Evolutionary conservation across 2,113 vertebrate genomes (phyloP), one percentile per base, ranked within the genome.

Genomic region (Brachirus orientalis): DNA sequence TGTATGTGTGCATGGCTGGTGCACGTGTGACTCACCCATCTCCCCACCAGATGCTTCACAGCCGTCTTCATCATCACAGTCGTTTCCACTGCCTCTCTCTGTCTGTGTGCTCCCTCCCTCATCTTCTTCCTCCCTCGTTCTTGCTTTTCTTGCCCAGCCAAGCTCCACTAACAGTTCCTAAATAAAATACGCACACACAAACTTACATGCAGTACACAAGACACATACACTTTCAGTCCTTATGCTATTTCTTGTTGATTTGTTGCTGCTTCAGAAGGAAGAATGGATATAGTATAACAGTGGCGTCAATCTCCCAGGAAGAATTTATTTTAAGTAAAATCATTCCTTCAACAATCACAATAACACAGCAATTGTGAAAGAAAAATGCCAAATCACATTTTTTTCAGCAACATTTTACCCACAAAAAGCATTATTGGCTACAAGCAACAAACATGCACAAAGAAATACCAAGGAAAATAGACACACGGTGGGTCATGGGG

Each of bases 61-160:
- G 62, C 95, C 95, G 57, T 97, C 95, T 83, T 97, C 95, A 88
- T 96, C 95, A 57, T 96, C 96, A 11, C 95, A 97, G 7, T 95
- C 92, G 0, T 94, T 93, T n/a, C 93, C 93, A 0, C 95, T 96
- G 1, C 91, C 84, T 52, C 50, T 89, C 82, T 58, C 93, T 84
- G 67, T 93, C 89, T 70, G 85, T 46, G 63, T 92, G 88, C 58
- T 60, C 65, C 79, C 90, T 62, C 53, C 81, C 59, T 91, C 92
- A 90, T 43, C 80, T 84, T 85, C 93, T 83, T 70, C 86, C 48
- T 22, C 90, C 58, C 86, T 60, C 73, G 35, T 36, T 68, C 60
- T 69, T 10, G 16, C 38, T 62, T 75, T 77, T 45, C 38, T 76
- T 4, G 53, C 80, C 88, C 90, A 90, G 66, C 88, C 84, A 22